A percentile compares a stretch with the other conserved stretches of the same genome.
phyloP scores from a whole-genome alignment of 2,888 invertebrate species.

The Willowsia nigromaculata region DNA sequence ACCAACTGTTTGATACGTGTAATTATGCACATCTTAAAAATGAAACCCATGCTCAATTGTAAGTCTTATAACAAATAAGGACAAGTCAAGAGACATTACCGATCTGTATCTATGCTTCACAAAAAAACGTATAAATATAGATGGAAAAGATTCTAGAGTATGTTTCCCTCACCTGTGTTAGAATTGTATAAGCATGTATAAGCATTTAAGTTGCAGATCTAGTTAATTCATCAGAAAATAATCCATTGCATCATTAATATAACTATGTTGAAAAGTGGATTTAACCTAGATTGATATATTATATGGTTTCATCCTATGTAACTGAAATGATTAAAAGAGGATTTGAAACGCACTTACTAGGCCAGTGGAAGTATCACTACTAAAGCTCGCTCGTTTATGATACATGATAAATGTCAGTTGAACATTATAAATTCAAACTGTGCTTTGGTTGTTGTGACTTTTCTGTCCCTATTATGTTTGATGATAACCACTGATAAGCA shows the following conservation, averaged over 20 bases:
- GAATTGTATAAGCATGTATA: too few species aligned
- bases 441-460: slow-evolving; percentile 34
- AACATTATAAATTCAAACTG: slow-evolving; percentile 28
- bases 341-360: neutral
- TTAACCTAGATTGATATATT: neutral
- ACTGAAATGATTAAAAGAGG: neutral
- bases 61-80: slow-evolving; percentile 35
- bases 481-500: slow-evolving; percentile 27
- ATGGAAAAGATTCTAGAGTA: too few species aligned
- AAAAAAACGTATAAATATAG: too few species aligned
- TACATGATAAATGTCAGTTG: slow-evolving; percentile 34
- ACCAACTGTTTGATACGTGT: neutral
- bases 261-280: neutral
- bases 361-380: neutral
- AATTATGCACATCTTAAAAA: neutral
- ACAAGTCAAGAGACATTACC: neutral
- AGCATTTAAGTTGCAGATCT: neutral
- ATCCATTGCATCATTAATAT: neutral
- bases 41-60: neutral
- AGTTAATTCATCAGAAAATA: neutral
- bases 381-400: neutral
- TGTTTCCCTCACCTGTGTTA: too few species aligned
- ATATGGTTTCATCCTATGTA: neutral
- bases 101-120: too few species aligned
- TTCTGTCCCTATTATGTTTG: slow-evolving; percentile 13